Evolutionary conservation across 1,140 invertebrate genomes (phyloP).

Genomic region (Lethrus apterus): DNA sequence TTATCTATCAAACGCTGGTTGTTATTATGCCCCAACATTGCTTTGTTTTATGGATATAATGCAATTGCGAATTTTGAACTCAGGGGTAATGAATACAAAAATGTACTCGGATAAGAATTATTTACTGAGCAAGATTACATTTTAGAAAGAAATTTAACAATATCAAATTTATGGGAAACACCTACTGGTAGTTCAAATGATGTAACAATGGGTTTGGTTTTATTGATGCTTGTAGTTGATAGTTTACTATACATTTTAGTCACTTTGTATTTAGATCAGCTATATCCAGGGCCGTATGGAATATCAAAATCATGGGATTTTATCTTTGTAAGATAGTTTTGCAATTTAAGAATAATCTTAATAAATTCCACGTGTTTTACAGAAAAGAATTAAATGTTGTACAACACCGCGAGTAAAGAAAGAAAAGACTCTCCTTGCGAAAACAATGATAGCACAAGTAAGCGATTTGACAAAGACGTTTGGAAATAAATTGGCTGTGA

Average conservation of each 20-base stretch:
- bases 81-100: slow-evolving; percentile 28
- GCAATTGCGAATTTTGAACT: slow-evolving; percentile 33
- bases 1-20: slow-evolving; percentile 20
- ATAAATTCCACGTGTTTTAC: neutral
- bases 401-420: neutral
- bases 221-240: slow-evolving; percentile 32
- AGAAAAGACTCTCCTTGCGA: neutral
- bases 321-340: too few species aligned
- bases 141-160: neutral
- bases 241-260: slow-evolving; percentile 28
- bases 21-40: slow-evolving; percentile 34
- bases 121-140: neutral
- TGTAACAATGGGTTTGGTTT: slow-evolving; percentile 29
- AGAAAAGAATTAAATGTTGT: neutral
- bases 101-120: neutral
- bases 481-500: slow-evolving; percentile 52
- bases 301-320: slow-evolving; percentile 31
- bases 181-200: slow-evolving; percentile 22
- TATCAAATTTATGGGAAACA: slow-evolving; percentile 25
- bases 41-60: slow-evolving; percentile 30
- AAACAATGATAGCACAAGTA: slow-evolving; percentile 17
- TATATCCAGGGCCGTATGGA: slow-evolving; percentile 36
- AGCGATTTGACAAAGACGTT: slow-evolving; percentile 47
- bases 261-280: slow-evolving; percentile 32
- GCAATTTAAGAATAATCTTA: slow-evolving; percentile 11